Evolutionary conservation across 2,797 vertebrate genomes (phyloP).

Genomic region (Gadopsis bispinosus): DNA sequence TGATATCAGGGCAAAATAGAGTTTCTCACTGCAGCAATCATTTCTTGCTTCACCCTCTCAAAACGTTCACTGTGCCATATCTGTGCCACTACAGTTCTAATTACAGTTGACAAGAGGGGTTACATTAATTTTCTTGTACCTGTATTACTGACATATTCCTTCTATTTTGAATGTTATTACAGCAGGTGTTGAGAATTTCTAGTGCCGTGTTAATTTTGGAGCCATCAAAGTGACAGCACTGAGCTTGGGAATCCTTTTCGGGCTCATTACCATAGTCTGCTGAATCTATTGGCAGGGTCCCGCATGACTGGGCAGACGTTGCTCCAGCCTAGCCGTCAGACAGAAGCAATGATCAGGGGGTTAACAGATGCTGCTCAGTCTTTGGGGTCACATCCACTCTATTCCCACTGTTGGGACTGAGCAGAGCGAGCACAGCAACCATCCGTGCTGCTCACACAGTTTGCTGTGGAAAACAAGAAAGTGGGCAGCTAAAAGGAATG

Average conservation of each 20-base stretch:
- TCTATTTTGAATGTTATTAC: constrained; percentile 74
- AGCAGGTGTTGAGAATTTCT: constrained; percentile 76
- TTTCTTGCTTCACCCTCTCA: constrained; percentile 57
- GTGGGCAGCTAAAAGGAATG: constrained; percentile 26
- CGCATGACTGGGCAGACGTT: constrained; percentile 71
- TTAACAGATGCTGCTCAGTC: constrained; percentile 76
- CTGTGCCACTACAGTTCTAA: constrained; percentile 60
- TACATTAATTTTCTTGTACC: constrained; percentile 73
- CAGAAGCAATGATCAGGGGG: constrained; percentile 77
- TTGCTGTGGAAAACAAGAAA: constrained; percentile 35
- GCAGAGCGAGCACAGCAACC: constrained; percentile 31
- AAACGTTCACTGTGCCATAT: constrained; percentile 59
- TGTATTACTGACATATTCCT: constrained; percentile 63
- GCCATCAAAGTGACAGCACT: constrained; percentile 78
- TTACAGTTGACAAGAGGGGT: constrained; percentile 76
- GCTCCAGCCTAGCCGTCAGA: constrained; percentile 64
- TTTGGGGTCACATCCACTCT: constrained; percentile 71
- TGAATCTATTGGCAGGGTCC: constrained; percentile 76
- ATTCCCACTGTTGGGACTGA: constrained; percentile 62
- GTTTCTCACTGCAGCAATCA: constrained; percentile 42
- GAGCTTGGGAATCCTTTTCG: constrained; percentile 76
- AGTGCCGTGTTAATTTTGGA: constrained; percentile 76
- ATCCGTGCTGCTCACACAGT: constrained; percentile 16
- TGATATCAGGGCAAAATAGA: constrained; percentile 42
- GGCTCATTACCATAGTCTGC: constrained; percentile 79